A percentile compares a stretch with the other conserved stretches of the same genome.
phyloP scores from a whole-genome alignment of 2,797 vertebrate genomes.

The Takifugu rubripes region DNA sequence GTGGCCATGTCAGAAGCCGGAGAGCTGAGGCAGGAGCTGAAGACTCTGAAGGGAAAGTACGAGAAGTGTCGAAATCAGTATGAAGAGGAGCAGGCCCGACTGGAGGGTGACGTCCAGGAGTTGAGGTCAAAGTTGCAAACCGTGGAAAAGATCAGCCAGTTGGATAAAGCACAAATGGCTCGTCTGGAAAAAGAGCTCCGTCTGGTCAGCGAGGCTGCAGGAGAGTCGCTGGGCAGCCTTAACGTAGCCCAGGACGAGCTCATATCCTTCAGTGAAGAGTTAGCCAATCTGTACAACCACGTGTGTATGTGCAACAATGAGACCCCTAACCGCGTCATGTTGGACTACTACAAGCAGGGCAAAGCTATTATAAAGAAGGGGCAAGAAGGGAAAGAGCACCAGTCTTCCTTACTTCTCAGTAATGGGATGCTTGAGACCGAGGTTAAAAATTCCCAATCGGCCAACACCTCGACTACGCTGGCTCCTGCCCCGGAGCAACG shows the following conservation, averaged over 20 bases:
- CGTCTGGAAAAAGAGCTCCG: slow-evolving; percentile 91
- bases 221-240: slow-evolving; percentile 91
- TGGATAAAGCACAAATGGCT: slow-evolving; percentile 80
- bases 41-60: slow-evolving; percentile 81
- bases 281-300: slow-evolving; percentile 96
- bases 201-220: slow-evolving; percentile 84
- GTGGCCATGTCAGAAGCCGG: slow-evolving; percentile 87
- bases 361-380: slow-evolving; percentile 69
- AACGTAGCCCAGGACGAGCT: slow-evolving; percentile 94
- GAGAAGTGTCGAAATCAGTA: slow-evolving; percentile 81
- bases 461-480: slow-evolving; percentile 57
- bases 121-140: slow-evolving; percentile 80
- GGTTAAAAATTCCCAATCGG: slow-evolving; percentile 51
- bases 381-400: slow-evolving; percentile 76
- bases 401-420: slow-evolving; percentile 79
- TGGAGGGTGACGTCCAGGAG: slow-evolving; percentile 82
- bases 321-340: slow-evolving; percentile 94
- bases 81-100: slow-evolving; percentile 82
- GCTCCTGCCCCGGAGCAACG: slow-evolving; percentile 77
- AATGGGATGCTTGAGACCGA: slow-evolving; percentile 81
- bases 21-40: slow-evolving; percentile 92
- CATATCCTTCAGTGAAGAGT: slow-evolving; percentile 92
- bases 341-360: slow-evolving; percentile 96
- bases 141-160: slow-evolving; percentile 84
- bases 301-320: slow-evolving; percentile 99